Percentiles rank a stretch among this genome's conserved stretches.
Evolutionary conservation across 2,797 vertebrate species (phyloP).

Genomic region (Naso thynnoides): DNA sequence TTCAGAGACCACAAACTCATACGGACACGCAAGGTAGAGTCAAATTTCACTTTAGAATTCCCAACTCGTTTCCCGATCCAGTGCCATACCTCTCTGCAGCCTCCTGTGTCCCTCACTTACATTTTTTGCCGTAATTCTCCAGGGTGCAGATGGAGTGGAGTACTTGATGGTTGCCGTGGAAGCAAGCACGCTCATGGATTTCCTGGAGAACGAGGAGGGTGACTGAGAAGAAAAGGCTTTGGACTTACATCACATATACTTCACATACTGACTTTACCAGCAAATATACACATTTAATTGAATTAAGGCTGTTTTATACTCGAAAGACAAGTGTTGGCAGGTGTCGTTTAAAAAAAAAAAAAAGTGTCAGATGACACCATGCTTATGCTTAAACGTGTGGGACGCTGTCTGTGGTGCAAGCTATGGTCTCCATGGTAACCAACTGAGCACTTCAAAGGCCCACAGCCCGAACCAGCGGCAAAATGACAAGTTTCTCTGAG

Average conservation of each 20-base stretch:
- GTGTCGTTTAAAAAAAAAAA: no score
- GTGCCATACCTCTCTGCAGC: not conserved
- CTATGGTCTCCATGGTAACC: no score
- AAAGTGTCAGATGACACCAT: no score
- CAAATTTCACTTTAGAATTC: not conserved
- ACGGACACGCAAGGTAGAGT: conserved; percentile 90
- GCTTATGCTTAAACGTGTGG: no score
- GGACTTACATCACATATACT: not conserved
- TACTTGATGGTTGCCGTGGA: conserved; percentile 93
- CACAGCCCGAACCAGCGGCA: no score
- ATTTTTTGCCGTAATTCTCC: conserved; percentile 44
- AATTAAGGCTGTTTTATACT: no score
- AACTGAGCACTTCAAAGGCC: no score
- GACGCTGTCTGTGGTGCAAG: no score
- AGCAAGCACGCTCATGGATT: conserved; percentile 88
- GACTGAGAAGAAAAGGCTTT: conserved; percentile 73
- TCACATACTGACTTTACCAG: not conserved
- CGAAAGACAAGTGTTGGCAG: no score
- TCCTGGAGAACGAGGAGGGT: conserved; percentile 91
- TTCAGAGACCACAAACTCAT: conserved; percentile 98
- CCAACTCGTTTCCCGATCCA: not conserved
- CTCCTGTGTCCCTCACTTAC: not conserved
- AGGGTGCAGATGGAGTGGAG: conserved; percentile 96
- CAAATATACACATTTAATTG: not conserved
- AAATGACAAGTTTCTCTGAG: no score